Conservation (phyloP, 1,140 invertebrate species). For the Stegodyphus dumicola region DNA sequence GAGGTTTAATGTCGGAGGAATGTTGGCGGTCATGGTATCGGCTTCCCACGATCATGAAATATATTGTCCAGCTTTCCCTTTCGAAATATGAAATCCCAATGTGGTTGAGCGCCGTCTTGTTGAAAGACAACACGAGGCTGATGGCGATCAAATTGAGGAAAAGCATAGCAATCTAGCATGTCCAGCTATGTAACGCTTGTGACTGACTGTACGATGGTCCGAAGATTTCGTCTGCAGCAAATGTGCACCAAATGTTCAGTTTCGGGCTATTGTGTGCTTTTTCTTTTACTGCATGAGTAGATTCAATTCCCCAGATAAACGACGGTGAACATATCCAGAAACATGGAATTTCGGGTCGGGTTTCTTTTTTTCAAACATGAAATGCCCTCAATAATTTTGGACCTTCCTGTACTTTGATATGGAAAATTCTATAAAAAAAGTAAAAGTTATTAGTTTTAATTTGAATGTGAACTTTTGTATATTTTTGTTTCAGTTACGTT, state of each 20-base stretch:
- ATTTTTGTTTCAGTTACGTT: too few species aligned
- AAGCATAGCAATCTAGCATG: background rate
- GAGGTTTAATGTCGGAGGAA: constrained; percentile 58
- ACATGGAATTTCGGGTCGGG: too few species aligned
- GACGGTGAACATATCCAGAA: constrained; percentile 55
- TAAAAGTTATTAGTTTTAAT: too few species aligned
- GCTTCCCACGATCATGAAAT: background rate
- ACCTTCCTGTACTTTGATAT: background rate
- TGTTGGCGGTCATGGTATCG: constrained; percentile 56
- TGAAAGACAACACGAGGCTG: background rate
- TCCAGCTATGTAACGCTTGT: constrained; percentile 5
- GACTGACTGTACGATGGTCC: constrained; percentile 8
- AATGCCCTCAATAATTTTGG: background rate
- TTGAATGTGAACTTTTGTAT: too few species aligned
- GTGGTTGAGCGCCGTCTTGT: constrained; percentile 3
- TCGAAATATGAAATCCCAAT: background rate
- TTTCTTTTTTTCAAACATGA: background rate
- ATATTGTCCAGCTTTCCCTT: background rate
- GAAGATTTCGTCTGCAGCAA: background rate
- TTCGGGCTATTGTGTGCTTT: background rate
- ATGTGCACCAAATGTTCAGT: constrained; percentile 31
- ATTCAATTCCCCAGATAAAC: constrained; percentile 60
- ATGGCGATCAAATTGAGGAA: background rate
- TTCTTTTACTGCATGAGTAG: constrained; percentile 46
- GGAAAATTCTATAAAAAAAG: too few species aligned